phyloP scores from a whole-genome alignment of 1,140 invertebrate genomes.

The Phocides pigmalion region DNA sequence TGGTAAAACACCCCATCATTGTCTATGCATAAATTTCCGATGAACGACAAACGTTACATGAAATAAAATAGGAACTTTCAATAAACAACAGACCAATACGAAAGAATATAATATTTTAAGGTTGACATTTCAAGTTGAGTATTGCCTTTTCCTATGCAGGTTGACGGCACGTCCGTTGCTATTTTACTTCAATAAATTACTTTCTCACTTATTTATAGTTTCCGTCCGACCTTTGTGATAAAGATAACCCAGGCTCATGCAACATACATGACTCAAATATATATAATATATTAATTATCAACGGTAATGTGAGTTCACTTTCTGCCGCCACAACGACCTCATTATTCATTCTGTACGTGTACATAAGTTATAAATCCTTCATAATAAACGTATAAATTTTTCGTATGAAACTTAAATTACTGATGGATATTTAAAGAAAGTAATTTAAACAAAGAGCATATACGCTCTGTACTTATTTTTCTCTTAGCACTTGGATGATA shows the following conservation, averaged over 20 bases:
- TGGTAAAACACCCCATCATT: no score
- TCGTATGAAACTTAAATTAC: not conserved
- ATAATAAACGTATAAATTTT: not conserved
- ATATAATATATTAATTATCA: not conserved
- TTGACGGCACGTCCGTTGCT: no score
- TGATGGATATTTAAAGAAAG: conserved; percentile 18
- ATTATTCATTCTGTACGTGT: not conserved
- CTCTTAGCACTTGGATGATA: conserved; percentile 11
- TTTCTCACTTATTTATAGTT: not conserved
- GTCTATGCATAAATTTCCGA: no score
- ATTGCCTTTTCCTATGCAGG: no score
- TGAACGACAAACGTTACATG: no score
- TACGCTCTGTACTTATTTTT: conserved; percentile 21
- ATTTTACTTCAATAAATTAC: no score
- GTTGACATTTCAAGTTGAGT: no score
- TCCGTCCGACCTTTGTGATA: not conserved
- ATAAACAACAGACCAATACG: no score
- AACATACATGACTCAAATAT: not conserved
- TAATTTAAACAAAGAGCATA: conserved; percentile 10
- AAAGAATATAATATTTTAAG: no score
- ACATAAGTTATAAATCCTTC: no score
- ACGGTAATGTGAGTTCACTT: not conserved
- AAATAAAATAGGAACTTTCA: no score
- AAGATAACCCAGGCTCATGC: not conserved
- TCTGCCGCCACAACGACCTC: not conserved